Base-by-base conservation (phyloP, 2,113 vertebrate species). In the Laticauda colubrina region DNA sequence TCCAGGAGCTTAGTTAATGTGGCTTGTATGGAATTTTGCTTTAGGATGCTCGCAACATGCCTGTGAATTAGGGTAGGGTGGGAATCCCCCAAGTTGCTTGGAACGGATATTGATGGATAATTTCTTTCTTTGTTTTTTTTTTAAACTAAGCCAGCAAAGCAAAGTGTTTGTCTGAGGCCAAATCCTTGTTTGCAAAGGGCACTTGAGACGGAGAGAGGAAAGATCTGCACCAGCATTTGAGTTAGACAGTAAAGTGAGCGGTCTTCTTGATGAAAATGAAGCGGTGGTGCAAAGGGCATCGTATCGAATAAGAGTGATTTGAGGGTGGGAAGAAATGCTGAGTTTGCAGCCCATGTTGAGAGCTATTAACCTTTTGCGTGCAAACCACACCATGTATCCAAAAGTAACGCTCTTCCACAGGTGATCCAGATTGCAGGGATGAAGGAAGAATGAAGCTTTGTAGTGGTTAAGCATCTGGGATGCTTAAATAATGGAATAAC, bases 121-220 rank as follows among this genome's bases (percentile, higher is more conserved):
- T 92, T 93, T 96, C 91, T 94, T 34, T 55, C 4, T 55, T 1
- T 56, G n/a, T 55, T 55, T 55, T 1, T 57, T 57, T 57, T 57
- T 57, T 2, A 23, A 96, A 95, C 94, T 89, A 88, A 95, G 90
- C n/a, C 94, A 95, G 96, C 95, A 48, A 96, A 92, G 90, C 81
- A 88, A 2, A 59, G 90, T 92, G 26, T 18, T 59, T 55, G 34
- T 53, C 9, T 92, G 95, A 53, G 96, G 96, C 95, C 96, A 93
- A 92, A 96, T 96, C 94, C 95, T 97, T 93, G 97, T 94, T 96
- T 61, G 94, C 94, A 96, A 95, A 95, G 95, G 94, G 96, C n/a
- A 39, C 39, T 5, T 95, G 95, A 95, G 97, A 96, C 90, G 94
- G 96, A 97, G 96, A 95, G 94, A 93, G 88, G 86, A 55, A 86